Conservation (phyloP, 1,140 invertebrate genomes). For the Agrypnia vestita region DNA sequence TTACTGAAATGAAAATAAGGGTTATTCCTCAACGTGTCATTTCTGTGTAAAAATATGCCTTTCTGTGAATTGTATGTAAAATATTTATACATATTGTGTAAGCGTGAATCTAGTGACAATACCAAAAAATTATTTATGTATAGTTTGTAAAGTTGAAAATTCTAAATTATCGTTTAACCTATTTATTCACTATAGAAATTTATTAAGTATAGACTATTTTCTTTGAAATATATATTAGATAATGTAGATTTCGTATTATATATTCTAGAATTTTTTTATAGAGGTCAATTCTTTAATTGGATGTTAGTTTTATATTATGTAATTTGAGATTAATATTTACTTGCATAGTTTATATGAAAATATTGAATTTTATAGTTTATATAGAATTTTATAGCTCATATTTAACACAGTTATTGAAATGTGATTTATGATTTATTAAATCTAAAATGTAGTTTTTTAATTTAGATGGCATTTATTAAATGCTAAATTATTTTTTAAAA, state of each 20-base stretch:
- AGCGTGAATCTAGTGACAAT: conserved; percentile 31
- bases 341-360: not conserved
- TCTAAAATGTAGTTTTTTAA: no score
- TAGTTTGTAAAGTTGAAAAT: conserved; percentile 41
- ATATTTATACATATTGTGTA: conserved; percentile 27
- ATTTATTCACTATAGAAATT: conserved; percentile 16
- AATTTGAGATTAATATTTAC: conserved; percentile 16
- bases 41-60: conserved; percentile 32
- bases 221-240: conserved; percentile 25
- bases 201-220: conserved; percentile 19
- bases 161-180: conserved; percentile 41
- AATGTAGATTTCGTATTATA: conserved; percentile 21
- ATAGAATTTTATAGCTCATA: not conserved
- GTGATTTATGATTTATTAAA: no score
- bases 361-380: not conserved
- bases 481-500: no score
- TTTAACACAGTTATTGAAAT: no score
- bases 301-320: conserved; percentile 3
- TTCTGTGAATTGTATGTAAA: conserved; percentile 30
- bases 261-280: conserved; percentile 11
- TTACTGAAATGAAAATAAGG: conserved; percentile 15
- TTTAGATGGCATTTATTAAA: no score
- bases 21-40: conserved; percentile 7
- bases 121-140: conserved; percentile 32
- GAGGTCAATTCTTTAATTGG: conserved; percentile 36